These are phyloP conservation scores for Aspidoscelis tigris DNA, from an alignment of 2,113 vertebrate genomes.

Conservation along the genomic window DNA sequence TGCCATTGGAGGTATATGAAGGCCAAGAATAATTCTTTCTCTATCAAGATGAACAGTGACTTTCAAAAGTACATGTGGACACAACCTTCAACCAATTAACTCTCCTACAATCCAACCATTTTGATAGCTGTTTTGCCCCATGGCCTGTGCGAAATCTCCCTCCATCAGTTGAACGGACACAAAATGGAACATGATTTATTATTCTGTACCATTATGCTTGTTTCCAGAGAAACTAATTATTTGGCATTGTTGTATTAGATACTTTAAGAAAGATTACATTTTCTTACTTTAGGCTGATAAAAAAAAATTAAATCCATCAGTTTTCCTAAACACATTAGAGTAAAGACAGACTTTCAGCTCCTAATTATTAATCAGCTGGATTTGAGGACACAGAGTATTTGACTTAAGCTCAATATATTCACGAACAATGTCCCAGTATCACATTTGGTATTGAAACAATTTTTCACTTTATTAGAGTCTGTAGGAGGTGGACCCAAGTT, in stretches of 20 bases:
- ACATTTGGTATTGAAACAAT: constrained; percentile 80
- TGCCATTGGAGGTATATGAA: constrained; percentile 19
- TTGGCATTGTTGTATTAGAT: constrained; percentile 85
- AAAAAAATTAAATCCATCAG: constrained; percentile 88
- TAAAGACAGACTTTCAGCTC: constrained; percentile 80
- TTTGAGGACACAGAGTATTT: constrained; percentile 81
- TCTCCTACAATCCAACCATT: constrained; percentile 50
- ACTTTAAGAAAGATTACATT: constrained; percentile 87
- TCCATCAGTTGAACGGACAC: constrained; percentile 75
- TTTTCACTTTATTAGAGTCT: constrained; percentile 84
- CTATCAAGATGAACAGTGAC: constrained; percentile 37
- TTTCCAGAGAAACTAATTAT: constrained; percentile 86
- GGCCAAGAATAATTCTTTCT: constrained; percentile 17
- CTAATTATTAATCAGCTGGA: constrained; percentile 85
- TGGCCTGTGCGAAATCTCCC: constrained; percentile 71
- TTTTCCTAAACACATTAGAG: constrained; percentile 85
- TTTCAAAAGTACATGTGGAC: constrained; percentile 59
- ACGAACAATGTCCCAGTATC: constrained; percentile 80
- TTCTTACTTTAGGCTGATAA: constrained; percentile 84
- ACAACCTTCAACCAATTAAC: constrained; percentile 49
- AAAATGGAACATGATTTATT: constrained; percentile 81
- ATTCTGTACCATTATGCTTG: constrained; percentile 82
- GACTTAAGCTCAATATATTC: constrained; percentile 82
- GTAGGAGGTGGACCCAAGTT: constrained; percentile 66
- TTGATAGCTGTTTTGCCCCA: constrained; percentile 54